A percentile compares a stretch with the other conserved stretches of the same genome.
These are phyloP conservation scores for Rhea americana DNA, from an alignment of 2,113 vertebrate species.

Conservation along the genomic window DNA sequence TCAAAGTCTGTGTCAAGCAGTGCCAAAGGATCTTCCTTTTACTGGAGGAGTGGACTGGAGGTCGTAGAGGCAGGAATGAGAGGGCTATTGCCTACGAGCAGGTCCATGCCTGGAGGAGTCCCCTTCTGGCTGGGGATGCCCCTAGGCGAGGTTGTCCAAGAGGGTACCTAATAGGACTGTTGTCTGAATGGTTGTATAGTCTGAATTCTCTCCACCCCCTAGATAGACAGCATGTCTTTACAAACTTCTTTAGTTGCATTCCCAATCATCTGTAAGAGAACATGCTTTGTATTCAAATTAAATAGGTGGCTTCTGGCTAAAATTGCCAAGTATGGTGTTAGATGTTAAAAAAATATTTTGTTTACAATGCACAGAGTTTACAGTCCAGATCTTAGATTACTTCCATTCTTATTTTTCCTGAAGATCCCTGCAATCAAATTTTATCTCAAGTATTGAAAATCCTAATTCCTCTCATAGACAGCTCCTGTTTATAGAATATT, in stretches of 20 bases:
- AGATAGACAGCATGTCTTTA: not conserved
- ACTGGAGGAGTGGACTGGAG: not conserved
- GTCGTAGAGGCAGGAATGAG: not conserved
- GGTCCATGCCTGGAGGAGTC: not conserved
- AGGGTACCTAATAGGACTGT: not conserved
- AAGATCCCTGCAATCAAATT: not conserved
- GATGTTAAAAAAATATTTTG: not conserved
- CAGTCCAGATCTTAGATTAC: not conserved
- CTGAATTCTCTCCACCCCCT: not conserved
- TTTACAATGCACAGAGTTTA: not conserved
- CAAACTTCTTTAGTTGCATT: not conserved
- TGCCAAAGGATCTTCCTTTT: not conserved
- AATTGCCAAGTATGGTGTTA: not conserved
- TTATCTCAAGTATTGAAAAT: not conserved
- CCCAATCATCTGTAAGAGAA: not conserved
- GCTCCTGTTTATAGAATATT: not conserved
- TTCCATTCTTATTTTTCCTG: not conserved
- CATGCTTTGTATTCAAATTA: not conserved
- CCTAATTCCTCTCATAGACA: not conserved
- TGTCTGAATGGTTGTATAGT: not conserved
- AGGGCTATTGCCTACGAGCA: not conserved
- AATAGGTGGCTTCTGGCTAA: not conserved
- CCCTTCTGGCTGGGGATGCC: not conserved
- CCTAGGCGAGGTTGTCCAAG: not conserved
- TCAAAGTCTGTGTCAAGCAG: rapidly evolving